Base-by-base conservation (phyloP, 1,140 invertebrate genomes). In the Eupeodes corollae region DNA sequence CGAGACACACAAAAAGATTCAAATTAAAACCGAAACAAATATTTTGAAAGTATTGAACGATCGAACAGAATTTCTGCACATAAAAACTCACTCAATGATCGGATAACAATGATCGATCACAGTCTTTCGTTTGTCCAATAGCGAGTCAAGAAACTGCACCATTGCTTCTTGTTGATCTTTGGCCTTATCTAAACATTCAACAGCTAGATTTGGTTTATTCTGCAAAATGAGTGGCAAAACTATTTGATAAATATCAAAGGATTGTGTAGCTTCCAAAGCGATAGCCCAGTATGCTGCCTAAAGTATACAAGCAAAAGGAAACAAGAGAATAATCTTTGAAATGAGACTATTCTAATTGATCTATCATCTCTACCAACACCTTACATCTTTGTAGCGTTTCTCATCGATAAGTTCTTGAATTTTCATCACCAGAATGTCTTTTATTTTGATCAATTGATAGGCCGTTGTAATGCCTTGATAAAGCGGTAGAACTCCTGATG, bases 191-290 rank as follows among this genome's bases (percentile, higher is more conserved):
- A 86, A 57, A 68, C 81, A 83, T 46, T 78, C 75, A 56, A 86
- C 82, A 11, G 77, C 74, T 16, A 81, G 52, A 42, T 70, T 71
- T 6, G 79, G 58, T 55, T 83, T 83, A 57, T 84, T 82, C 69
- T 85, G 82, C 12, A 86, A 67, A 51, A 86, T 69, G 31, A 88
- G 62, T 1, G 84, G 84, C 41, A 87, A 61, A 2, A 84, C 55
- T 52, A 86, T 72, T 44, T 79, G 74, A 54, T 80, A 70, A 44
- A 83, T 71, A 15, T 57, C 52, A 66, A 82, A 86, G 42, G 73
- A 56, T 30, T 63, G 52, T 0, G 56, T 59, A 15, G 62, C n/a
- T 46, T 58, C 46, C 37, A 65, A 47, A 41, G 52, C 49, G 9
- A 67, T 60, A 12, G 53, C 35, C 63, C 63, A 67, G 43, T 66